These are phyloP conservation scores for Himalopsyche anomala DNA, from an alignment of 2,888 invertebrate species.

Conservation along the genomic window DNA sequence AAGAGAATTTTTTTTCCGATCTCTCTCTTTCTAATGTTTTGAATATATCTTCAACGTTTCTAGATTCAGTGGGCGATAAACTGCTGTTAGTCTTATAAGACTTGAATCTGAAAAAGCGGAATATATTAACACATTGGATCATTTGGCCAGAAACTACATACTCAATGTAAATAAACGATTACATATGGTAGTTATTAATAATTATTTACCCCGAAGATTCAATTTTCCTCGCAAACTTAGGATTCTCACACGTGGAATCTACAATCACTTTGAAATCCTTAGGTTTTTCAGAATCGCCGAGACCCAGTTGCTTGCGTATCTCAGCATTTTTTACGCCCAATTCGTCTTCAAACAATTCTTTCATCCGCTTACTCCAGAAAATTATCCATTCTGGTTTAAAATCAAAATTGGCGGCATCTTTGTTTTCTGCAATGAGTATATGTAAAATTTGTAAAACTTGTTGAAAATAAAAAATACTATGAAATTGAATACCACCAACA, in stretches of 20 bases:
- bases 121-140: too few relatives aligned
- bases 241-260: not conserved
- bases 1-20: not conserved
- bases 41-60: not conserved
- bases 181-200: too few relatives aligned
- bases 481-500: not conserved
- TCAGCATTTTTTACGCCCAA: slow-evolving; percentile 70
- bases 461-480: too few relatives aligned
- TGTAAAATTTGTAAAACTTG: not conserved
- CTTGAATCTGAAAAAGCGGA: too few relatives aligned
- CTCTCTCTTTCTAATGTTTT: not conserved
- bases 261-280: slow-evolving; percentile 3
- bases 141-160: too few relatives aligned
- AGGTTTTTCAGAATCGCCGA: not conserved
- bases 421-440: slow-evolving; percentile 74
- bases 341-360: slow-evolving; percentile 85
- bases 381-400: slow-evolving; percentile 93
- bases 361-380: slow-evolving; percentile 90
- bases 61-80: not conserved
- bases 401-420: slow-evolving; percentile 87
- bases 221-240: not conserved
- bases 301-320: not conserved
- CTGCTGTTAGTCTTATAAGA: not conserved
- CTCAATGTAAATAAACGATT: too few relatives aligned
- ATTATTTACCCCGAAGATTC: not conserved